Percentiles rank a stretch among this genome's conserved stretches.
Conservation (phyloP, 2,113 vertebrate genomes). For the Bos taurus region ARS-UCD2.0 NC_037329.1:93139501-93140000, state of each 20-base stretch:
- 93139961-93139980: slow-evolving; percentile 29
- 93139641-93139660: not conserved
- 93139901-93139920: slow-evolving; percentile 31
- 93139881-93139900: not conserved
- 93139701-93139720: slow-evolving; percentile 26
- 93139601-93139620: not conserved
- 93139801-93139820: not conserved
- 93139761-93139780: slow-evolving; percentile 21
- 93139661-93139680: slow-evolving; percentile 24
- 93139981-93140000: slow-evolving; percentile 36
- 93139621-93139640: slow-evolving; percentile 15
- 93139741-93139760: not conserved
- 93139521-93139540: not conserved
- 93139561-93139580: slow-evolving; percentile 16
- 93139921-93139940: slow-evolving; percentile 26
- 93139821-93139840: slow-evolving; percentile 17
- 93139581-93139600: slow-evolving; percentile 4
- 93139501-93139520: not conserved
- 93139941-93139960: slow-evolving; percentile 11
- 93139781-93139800: not conserved
- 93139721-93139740: not conserved
- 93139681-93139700: not conserved
- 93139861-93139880: not conserved
- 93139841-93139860: not conserved
- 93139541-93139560: not conserved